These are phyloP conservation scores for Siphamia tubifer DNA, from an alignment of 2,113 vertebrate genomes.

Conservation along the genomic window DNA sequence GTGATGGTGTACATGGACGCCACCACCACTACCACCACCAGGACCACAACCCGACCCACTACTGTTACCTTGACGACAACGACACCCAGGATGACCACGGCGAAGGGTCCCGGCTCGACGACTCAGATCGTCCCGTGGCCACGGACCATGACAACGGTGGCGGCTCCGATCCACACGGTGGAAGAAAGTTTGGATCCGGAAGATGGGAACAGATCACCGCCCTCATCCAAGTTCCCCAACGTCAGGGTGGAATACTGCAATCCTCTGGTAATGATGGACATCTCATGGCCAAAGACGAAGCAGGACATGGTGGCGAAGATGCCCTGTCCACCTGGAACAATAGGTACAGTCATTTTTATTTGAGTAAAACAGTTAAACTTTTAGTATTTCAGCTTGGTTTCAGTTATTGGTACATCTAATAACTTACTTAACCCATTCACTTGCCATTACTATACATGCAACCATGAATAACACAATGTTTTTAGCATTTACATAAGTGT, in stretches of 20 bases:
- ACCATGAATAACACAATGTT: too few relatives aligned
- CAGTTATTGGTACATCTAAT: background rate
- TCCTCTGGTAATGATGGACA: conserved; percentile 85
- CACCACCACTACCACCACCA: conserved; percentile 72
- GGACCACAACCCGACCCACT: conserved; percentile 74
- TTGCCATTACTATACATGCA: too few relatives aligned
- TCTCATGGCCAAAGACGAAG: conserved; percentile 92
- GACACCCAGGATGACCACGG: conserved; percentile 62
- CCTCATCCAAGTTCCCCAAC: conserved; percentile 87
- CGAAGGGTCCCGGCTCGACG: conserved; percentile 74
- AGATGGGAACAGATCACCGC: conserved; percentile 65
- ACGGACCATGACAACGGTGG: conserved; percentile 74
- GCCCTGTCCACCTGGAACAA: conserved; percentile 88
- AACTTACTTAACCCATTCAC: too few relatives aligned
- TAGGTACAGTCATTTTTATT: conserved; percentile 75
- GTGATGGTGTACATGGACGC: conserved; percentile 83
- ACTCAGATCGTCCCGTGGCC: conserved; percentile 70
- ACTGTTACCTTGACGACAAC: conserved; percentile 69
- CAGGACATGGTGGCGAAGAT: conserved; percentile 87
- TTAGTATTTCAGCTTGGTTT: background rate
- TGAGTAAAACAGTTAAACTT: background rate
- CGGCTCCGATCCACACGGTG: conserved; percentile 51
- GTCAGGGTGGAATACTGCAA: conserved; percentile 86
- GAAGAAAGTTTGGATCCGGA: conserved; percentile 69
- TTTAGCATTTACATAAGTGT: too few relatives aligned